A percentile compares a stretch with the other conserved stretches of the same genome.
Conservation (phyloP, 2,797 vertebrate genomes). For the Hemibagrus guttatus region DNA sequence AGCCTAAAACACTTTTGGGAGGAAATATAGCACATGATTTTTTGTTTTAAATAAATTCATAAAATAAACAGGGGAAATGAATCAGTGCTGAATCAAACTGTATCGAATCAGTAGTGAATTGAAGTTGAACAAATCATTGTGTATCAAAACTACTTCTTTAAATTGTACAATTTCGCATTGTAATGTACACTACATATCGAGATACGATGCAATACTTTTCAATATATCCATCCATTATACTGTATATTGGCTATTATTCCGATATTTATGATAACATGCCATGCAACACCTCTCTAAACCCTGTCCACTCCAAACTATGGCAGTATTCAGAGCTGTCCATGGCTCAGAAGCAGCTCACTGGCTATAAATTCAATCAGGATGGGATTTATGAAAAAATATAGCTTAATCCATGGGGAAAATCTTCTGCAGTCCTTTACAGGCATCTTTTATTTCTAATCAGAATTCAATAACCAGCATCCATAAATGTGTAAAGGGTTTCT, state of each 20-base stretch:
- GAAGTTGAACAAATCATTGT: background rate
- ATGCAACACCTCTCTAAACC: background rate
- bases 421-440: constrained; percentile 12
- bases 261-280: background rate
- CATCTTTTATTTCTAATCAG: constrained; percentile 33
- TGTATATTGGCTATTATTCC: background rate
- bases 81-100: background rate
- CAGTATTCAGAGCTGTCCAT: background rate
- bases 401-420: constrained; percentile 35
- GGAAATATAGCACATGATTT: too few species aligned
- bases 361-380: constrained; percentile 53
- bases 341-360: constrained; percentile 3
- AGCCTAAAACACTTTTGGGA: too few species aligned
- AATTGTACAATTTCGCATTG: background rate
- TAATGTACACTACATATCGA: background rate
- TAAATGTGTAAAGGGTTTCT: constrained; percentile 20
- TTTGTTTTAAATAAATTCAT: too few species aligned
- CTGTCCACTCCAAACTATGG: background rate
- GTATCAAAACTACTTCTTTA: background rate
- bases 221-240: background rate
- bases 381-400: constrained; percentile 40
- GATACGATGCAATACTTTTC: background rate
- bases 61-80: too few species aligned
- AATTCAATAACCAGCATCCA: constrained; percentile 36
- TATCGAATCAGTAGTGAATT: background rate